phyloP scores from a whole-genome alignment of 2,113 vertebrate genomes.

The Glareola pratincola region DNA sequence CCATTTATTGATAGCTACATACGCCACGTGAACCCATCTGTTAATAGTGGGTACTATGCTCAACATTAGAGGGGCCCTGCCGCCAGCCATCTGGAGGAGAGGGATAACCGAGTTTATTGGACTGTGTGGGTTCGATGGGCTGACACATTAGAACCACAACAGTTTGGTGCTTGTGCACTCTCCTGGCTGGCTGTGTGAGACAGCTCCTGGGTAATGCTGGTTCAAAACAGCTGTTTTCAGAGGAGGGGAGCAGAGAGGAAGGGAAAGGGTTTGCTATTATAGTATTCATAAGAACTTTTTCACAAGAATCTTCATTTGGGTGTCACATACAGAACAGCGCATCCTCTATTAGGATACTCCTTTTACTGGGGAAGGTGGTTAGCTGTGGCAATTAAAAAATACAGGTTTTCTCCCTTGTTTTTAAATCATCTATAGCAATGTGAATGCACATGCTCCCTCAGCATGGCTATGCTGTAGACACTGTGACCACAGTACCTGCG shows the following conservation, averaged over 20 bases:
- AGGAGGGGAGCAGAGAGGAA: neutral
- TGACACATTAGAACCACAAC: too few species aligned
- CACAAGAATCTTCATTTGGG: neutral
- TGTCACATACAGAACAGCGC: neutral
- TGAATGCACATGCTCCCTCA: neutral
- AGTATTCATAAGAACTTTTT: neutral
- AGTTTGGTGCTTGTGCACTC: neutral
- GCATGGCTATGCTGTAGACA: neutral
- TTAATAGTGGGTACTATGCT: too few species aligned
- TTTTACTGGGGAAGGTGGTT: neutral
- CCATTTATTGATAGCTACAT: too few species aligned
- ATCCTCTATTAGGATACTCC: neutral
- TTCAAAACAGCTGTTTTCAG: neutral
- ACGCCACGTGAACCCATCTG: too few species aligned
- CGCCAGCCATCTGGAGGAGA: too few species aligned
- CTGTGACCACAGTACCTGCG: neutral
- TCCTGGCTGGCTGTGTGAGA: neutral
- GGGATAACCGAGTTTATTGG: too few species aligned
- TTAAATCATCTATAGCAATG: neutral
- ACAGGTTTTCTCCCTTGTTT: neutral
- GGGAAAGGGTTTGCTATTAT: neutral
- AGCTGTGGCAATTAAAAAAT: neutral
- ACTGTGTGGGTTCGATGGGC: too few species aligned
- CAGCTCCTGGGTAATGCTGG: neutral
- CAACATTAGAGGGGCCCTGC: too few species aligned